Percentiles rank a stretch among this genome's conserved stretches.
Evolutionary conservation across 1,140 invertebrate species (phyloP).

Genomic region (Caenorhabditis briggsae): DNA sequence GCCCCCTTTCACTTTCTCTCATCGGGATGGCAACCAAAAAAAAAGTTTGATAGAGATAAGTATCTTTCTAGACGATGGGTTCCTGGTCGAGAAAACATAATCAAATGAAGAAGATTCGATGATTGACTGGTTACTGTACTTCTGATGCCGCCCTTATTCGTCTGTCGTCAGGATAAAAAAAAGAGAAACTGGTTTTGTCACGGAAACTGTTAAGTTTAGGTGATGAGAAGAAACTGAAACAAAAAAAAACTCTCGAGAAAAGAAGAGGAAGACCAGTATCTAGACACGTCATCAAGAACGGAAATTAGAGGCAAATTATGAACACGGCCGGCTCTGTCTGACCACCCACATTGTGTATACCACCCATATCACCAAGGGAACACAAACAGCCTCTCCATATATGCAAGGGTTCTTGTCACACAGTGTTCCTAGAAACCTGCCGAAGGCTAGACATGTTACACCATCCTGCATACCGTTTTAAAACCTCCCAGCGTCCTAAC

Average conservation of each 20-base stretch:
- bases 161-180: slow-evolving; percentile 32
- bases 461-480: not conserved
- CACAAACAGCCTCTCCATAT: too few species aligned
- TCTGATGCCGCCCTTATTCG: not conserved
- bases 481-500: slow-evolving; percentile 30
- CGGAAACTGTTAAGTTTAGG: not conserved
- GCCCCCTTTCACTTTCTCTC: not conserved
- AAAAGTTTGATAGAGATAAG: slow-evolving; percentile 5
- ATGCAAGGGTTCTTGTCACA: too few species aligned
- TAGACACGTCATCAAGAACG: not conserved
- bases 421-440: not conserved
- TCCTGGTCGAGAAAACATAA: slow-evolving; percentile 18
- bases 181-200: slow-evolving; percentile 33
- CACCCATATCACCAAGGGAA: too few species aligned
- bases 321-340: too few species aligned
- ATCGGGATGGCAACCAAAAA: slow-evolving; percentile 16
- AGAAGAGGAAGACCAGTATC: not conserved
- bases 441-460: not conserved
- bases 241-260: not conserved
- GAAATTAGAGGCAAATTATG: not conserved
- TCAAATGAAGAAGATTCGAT: slow-evolving; percentile 46
- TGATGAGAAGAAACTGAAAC: not conserved
- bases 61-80: slow-evolving; percentile 10
- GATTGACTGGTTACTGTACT: slow-evolving; percentile 39
- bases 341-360: too few species aligned